Evolutionary conservation across 92 coral and sea anemone species (phyloP).

Genomic region (Palythoa heliodiscus): DNA sequence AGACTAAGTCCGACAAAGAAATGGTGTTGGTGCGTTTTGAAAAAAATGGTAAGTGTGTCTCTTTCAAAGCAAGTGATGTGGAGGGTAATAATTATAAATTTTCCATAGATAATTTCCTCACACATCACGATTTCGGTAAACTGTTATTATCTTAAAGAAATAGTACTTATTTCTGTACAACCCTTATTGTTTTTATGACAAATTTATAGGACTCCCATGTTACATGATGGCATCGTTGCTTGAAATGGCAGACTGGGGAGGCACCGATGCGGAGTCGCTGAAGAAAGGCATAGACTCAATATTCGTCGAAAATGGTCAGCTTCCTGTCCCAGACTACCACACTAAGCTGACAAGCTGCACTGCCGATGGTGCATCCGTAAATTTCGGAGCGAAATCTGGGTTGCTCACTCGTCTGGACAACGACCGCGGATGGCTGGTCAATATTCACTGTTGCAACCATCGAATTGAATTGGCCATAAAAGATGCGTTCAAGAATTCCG

Average conservation of each 20-base stretch:
- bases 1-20: constrained; percentile 36
- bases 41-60: constrained; percentile 35
- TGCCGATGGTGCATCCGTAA: background rate
- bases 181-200: too few relatives aligned
- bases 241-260: background rate
- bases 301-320: background rate
- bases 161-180: too few relatives aligned
- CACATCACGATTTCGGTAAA: too few relatives aligned
- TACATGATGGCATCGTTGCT: constrained; percentile 24
- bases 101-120: too few relatives aligned
- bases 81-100: too few relatives aligned
- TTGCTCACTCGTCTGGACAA: background rate
- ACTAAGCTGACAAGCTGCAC: background rate
- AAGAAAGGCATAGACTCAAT: background rate
- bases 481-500: constrained; percentile 37
- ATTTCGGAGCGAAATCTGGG: background rate
- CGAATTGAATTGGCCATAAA: constrained; percentile 37
- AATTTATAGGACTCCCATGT: constrained; percentile 10
- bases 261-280: background rate
- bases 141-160: too few relatives aligned
- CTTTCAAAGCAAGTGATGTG: too few relatives aligned
- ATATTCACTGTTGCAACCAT: constrained; percentile 42
- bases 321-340: background rate
- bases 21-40: constrained; percentile 47
- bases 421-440: constrained; percentile 28